phyloP scores from a whole-genome alignment of 2,888 invertebrate genomes.

The Standfussiana lucernea region DNA sequence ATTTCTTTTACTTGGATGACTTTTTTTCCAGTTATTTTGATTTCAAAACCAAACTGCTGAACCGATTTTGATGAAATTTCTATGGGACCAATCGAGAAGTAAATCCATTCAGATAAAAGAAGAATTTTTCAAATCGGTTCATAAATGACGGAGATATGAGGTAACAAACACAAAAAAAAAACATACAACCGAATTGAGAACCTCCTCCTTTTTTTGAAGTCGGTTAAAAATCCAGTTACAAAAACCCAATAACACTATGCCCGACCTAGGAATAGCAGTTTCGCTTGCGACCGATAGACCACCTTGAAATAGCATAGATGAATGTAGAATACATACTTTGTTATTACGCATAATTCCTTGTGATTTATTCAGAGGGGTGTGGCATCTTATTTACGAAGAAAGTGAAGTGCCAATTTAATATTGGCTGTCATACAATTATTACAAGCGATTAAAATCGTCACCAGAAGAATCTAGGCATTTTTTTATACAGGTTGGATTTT shows the following conservation, averaged over 20 bases:
- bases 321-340: neutral
- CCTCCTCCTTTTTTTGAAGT: no score
- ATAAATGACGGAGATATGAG: no score
- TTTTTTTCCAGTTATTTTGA: no score
- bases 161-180: no score
- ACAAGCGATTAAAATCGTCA: neutral
- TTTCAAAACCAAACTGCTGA: no score
- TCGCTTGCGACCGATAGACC: neutral
- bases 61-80: no score
- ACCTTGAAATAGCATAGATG: neutral
- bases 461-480: neutral
- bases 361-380: constrained; percentile 29
- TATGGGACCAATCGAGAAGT: no score
- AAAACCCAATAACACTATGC: neutral
- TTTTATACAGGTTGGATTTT: neutral
- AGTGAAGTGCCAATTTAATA: constrained; percentile 26
- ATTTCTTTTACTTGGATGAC: no score
- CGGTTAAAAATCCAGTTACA: neutral
- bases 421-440: constrained; percentile 13
- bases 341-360: constrained; percentile 15
- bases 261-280: neutral
- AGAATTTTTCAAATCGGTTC: no score
- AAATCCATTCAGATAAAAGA: no score
- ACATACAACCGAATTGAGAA: no score
- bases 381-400: constrained; percentile 31